Conservation (phyloP, 2,888 invertebrate species). For the Sphinx pinastri region DNA sequence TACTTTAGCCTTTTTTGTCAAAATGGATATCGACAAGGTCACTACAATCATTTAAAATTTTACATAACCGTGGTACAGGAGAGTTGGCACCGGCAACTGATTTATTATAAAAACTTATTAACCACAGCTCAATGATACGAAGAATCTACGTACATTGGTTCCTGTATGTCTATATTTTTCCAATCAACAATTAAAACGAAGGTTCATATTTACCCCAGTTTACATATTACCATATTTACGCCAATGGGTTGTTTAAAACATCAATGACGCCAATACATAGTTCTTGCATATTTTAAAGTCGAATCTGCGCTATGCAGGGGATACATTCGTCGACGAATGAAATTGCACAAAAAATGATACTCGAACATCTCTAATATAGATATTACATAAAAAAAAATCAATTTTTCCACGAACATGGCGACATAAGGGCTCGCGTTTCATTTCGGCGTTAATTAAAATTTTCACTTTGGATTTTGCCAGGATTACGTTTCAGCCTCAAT, state of each 20-base stretch:
- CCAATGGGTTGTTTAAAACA: no score
- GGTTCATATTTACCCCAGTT: neutral
- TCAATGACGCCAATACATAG: neutral
- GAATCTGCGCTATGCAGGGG: no score
- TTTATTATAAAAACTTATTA: no score
- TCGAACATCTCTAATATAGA: neutral
- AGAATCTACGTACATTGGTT: no score
- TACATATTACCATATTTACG: neutral
- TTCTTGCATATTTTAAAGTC: neutral
- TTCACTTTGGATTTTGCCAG: constrained; percentile 48
- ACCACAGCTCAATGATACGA: no score
- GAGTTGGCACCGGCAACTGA: no score
- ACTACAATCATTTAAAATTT: no score
- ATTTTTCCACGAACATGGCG: constrained; percentile 8
- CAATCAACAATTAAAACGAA: neutral
- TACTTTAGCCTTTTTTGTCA: no score
- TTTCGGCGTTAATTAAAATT: constrained; percentile 63
- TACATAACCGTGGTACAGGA: no score
- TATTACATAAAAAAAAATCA: neutral
- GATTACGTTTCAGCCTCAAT: constrained; percentile 51
- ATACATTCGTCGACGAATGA: neutral
- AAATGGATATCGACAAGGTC: no score
- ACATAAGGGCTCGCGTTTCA: constrained; percentile 7
- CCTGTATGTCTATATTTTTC: no score
- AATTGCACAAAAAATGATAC: neutral